These are phyloP conservation scores for Melanchra persicariae DNA, from an alignment of 2,888 invertebrate genomes.

Conservation along the genomic window DNA sequence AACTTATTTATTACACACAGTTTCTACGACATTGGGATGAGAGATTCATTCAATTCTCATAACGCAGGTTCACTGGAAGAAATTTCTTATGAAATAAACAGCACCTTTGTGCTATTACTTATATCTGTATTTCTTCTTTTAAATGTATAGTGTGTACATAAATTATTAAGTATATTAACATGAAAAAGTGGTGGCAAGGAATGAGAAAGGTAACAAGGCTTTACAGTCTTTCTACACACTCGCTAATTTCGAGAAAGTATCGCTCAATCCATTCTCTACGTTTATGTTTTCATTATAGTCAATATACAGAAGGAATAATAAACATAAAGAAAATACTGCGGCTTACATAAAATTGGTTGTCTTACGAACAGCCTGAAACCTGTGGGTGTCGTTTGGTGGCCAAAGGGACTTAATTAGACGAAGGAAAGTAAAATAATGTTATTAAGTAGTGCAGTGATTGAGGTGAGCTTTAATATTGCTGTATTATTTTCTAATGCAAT, in stretches of 20 bases:
- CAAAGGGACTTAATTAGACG: constrained; percentile 19
- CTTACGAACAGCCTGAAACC: background rate
- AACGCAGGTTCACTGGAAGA: no score
- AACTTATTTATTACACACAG: no score
- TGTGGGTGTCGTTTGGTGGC: background rate
- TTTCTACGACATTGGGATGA: no score
- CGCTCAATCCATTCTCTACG: constrained; percentile 5
- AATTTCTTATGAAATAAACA: no score
- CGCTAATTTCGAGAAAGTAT: background rate
- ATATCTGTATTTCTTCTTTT: no score
- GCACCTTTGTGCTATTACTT: no score
- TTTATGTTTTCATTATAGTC: background rate
- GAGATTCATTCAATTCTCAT: no score
- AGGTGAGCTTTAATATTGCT: background rate
- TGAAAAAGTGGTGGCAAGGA: no score
- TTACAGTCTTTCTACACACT: background rate
- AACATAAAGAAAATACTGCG: constrained; percentile 12
- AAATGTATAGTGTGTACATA: no score
- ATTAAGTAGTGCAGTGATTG: background rate
- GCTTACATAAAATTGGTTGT: constrained; percentile 20
- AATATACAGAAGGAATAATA: constrained; percentile 6
- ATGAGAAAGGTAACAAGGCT: background rate
- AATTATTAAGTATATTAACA: no score
- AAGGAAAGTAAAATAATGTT: background rate
- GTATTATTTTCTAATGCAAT: background rate